phyloP scores from a whole-genome alignment of 2,888 invertebrate species.

The Mongoloraphidia duomilia region DNA sequence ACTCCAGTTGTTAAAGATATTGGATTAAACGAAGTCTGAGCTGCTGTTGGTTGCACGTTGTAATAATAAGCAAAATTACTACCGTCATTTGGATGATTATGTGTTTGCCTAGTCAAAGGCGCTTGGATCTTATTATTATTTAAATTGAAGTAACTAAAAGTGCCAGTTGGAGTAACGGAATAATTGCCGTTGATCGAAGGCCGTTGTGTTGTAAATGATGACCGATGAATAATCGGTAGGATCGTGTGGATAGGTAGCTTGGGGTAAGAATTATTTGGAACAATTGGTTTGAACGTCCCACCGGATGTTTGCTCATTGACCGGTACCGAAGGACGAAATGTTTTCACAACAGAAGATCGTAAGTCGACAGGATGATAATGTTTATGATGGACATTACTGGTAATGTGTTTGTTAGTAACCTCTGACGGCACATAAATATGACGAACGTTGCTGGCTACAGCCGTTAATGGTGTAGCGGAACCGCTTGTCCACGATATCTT shows the following conservation, averaged over 20 bases:
- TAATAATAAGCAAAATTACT: conserved; percentile 2
- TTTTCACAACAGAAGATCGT: no score
- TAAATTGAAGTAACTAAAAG: not conserved
- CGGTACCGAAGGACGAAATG: conserved; percentile 1
- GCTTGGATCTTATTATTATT: not conserved
- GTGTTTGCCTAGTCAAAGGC: not conserved
- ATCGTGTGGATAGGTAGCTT: not conserved
- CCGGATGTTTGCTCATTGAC: not conserved
- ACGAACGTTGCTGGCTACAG: no score
- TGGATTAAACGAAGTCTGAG: no score
- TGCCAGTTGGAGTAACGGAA: not conserved
- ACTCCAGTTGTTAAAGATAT: no score
- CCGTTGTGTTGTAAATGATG: not conserved
- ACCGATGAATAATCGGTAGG: not conserved
- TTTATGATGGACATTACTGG: no score
- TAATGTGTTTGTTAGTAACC: no score
- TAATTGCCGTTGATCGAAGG: no score
- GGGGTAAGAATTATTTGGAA: not conserved
- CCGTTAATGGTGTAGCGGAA: no score
- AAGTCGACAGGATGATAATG: no score
- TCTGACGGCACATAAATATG: no score
- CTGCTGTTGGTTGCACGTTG: not conserved
- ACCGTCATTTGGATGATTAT: not conserved
- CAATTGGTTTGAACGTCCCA: not conserved
- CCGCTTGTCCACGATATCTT: no score